phyloP scores from a whole-genome alignment of 2,113 vertebrate genomes.

The Psilopogon haemacephalus region DNA sequence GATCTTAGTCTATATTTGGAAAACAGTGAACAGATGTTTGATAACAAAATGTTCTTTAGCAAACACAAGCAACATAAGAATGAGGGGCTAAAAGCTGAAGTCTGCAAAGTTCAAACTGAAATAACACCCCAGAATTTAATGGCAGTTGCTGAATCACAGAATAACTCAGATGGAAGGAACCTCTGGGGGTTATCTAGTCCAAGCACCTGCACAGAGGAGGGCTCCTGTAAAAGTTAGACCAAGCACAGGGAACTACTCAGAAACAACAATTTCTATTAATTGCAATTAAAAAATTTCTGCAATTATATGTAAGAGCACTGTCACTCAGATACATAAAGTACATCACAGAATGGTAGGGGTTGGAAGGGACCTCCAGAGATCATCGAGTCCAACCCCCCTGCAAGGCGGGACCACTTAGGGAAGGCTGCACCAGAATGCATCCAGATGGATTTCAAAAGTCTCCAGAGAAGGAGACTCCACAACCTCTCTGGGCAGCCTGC shows the following conservation, averaged over 20 bases:
- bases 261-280: not conserved
- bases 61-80: not conserved
- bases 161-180: not conserved
- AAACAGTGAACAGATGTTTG: constrained; percentile 42
- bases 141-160: constrained; percentile 6
- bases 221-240: not conserved
- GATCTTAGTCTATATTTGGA: not conserved
- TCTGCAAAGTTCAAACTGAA: constrained; percentile 37
- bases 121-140: not conserved
- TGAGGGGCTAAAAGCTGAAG: not conserved
- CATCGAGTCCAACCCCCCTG: too few relatives aligned
- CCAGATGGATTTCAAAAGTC: too few relatives aligned
- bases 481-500: too few relatives aligned
- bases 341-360: too few relatives aligned
- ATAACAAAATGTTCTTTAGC: not conserved
- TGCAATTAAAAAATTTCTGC: too few relatives aligned
- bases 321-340: too few relatives aligned
- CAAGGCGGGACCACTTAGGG: too few relatives aligned
- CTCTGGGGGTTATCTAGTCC: not conserved
- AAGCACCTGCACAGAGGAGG: not conserved
- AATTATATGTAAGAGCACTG: too few relatives aligned
- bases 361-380: too few relatives aligned
- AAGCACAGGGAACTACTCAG: not conserved
- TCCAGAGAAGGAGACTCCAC: too few relatives aligned
- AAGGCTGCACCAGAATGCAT: too few relatives aligned